Percentiles rank a stretch among this genome's conserved stretches.
These are phyloP conservation scores for Psammodynastes pulverulentus DNA, from an alignment of 2,113 vertebrate genomes.

Conservation along the genomic window DNA sequence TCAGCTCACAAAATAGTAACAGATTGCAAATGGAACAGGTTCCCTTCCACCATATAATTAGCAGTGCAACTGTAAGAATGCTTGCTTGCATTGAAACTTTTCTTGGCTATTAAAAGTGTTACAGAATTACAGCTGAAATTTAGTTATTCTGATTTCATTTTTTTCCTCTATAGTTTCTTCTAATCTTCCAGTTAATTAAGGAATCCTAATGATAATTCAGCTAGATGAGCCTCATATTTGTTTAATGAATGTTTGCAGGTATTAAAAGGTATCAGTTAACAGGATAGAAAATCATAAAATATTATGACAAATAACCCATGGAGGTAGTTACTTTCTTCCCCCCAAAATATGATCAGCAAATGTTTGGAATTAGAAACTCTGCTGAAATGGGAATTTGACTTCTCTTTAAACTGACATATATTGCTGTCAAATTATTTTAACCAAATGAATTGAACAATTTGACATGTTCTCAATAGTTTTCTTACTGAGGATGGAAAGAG, in stretches of 20 bases:
- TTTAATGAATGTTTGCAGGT: neutral
- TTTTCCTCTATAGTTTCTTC: neutral
- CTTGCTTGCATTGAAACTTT: neutral
- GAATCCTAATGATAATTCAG: neutral
- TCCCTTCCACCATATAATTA: neutral
- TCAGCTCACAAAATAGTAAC: neutral
- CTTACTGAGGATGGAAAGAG: neutral
- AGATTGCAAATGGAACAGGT: neutral
- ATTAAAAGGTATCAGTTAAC: neutral
- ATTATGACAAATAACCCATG: neutral
- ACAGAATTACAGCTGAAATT: neutral
- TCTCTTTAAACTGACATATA: neutral
- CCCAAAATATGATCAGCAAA: neutral
- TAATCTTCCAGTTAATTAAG: neutral
- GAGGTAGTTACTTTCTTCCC: neutral
- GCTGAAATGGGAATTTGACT: neutral
- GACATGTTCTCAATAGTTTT: neutral
- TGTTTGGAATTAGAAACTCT: neutral
- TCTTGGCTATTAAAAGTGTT: neutral
- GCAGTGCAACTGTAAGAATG: neutral
- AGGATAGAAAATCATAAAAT: constrained; percentile 8
- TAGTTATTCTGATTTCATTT: neutral
- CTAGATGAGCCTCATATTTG: neutral
- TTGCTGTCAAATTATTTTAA: neutral
- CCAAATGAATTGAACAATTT: neutral